A percentile compares a stretch with the other conserved stretches of the same genome.
Evolutionary conservation across 1,140 invertebrate species (phyloP).

Genomic region (Nixonia krombeini): DNA sequence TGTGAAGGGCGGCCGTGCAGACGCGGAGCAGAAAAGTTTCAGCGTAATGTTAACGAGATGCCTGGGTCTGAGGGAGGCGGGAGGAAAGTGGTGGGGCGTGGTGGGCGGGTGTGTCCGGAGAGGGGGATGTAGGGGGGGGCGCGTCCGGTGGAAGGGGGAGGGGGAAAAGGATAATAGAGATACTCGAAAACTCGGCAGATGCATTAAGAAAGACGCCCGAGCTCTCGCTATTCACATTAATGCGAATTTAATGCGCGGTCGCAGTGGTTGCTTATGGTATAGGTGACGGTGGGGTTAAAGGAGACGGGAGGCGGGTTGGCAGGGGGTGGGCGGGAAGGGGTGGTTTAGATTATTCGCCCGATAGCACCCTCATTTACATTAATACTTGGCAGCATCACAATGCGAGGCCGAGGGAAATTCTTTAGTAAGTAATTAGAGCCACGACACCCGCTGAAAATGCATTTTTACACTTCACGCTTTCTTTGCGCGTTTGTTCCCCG

Average conservation of each 20-base stretch:
- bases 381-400: slow-evolving; percentile 32
- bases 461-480: slow-evolving; percentile 26
- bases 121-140: slow-evolving; percentile 17
- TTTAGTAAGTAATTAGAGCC: slow-evolving; percentile 33
- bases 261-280: slow-evolving; percentile 10
- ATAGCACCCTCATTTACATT: slow-evolving; percentile 45
- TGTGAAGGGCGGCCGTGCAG: no score
- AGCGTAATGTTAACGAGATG: no score
- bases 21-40: no score
- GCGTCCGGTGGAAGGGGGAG: slow-evolving; percentile 3
- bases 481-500: slow-evolving; percentile 3
- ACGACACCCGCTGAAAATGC: slow-evolving; percentile 7
- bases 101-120: no score
- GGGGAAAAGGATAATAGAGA: slow-evolving; percentile 12
- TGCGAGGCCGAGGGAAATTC: slow-evolving; percentile 19
- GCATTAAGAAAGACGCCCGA: slow-evolving; percentile 6
- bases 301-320: no score
- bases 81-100: no score
- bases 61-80: no score
- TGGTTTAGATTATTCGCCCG: slow-evolving; percentile 41
- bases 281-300: no score
- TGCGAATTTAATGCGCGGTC: slow-evolving; percentile 37
- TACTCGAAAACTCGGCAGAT: slow-evolving; percentile 9
- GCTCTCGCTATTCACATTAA: slow-evolving; percentile 24
- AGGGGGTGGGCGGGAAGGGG: no score